Evolutionary conservation across 2,888 invertebrate species (phyloP), one percentile per base, ranked within the genome.

Genomic region (Drosophila paracracens): DNA sequence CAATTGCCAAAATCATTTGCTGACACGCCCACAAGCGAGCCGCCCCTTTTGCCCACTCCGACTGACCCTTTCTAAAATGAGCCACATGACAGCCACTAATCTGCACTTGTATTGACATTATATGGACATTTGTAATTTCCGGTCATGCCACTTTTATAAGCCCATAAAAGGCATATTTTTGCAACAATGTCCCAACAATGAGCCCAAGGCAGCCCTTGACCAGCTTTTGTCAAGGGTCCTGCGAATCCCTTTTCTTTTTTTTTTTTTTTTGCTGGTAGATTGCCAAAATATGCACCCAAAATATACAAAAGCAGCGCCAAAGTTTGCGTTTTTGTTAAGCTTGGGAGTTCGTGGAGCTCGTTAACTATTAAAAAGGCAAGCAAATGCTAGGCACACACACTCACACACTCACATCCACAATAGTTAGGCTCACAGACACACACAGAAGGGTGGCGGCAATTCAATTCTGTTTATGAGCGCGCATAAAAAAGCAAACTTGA

Each of bases 381-480:
- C 71, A 61, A 73, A 60, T 73, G 59, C 62, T 36, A 53, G 67
- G 21, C 48, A 33, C 43, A 59, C 33, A 27, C 27, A 40, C 25
- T 27, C 25, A 31, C 63, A 25, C 46, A n/a, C 33, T 38, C 52
- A 63, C 27, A 54, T 43, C 43, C 65, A 74, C 51, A 64, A 68
- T 70, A 77, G 70, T 65, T 61, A 64, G 60, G 58, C 58, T 21
- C 46, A 66, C n/a, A 43, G 13, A 27, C 56, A 27, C 46, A 66
- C n/a, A 43, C 18, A 57, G 21, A 35, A 35, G 36, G 29, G 27
- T 13, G 53, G 31, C 29, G 73, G 83, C 86, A 90, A 91, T 91
- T 89, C 84, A 90, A 91, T 90, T 89, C 90, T 87, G 81, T 92
- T 92, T 92, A 92, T 89, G 92, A 83, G 91, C 91, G 75, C 72